These are phyloP conservation scores for Lepus oiostolus DNA, from an alignment of 2,797 vertebrate genomes.

Conservation along the genomic window DNA sequence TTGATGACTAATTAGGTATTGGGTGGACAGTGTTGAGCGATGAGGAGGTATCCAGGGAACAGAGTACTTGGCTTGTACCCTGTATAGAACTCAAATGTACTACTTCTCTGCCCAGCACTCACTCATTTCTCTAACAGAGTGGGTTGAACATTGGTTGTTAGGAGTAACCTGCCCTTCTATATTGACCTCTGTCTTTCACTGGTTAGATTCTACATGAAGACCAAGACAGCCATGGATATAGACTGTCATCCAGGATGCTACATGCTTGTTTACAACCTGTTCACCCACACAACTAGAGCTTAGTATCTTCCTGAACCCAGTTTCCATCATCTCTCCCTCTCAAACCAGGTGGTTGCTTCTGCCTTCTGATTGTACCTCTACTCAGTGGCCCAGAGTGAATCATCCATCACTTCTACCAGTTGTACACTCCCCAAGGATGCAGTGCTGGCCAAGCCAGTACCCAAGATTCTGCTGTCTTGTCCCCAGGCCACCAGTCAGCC, in stretches of 20 bases:
- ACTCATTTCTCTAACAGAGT: background rate
- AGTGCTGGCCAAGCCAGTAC: background rate
- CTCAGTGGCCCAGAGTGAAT: background rate
- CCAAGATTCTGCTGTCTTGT: background rate
- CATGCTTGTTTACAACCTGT: background rate
- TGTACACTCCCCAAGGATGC: background rate
- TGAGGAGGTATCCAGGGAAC: fast-evolving
- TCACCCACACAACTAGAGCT: fast-evolving
- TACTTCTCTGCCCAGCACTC: no score
- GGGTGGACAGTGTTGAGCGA: no score
- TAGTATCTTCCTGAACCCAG: background rate
- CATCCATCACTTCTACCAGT: no score
- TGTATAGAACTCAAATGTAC: fast-evolving
- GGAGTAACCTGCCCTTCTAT: fast-evolving
- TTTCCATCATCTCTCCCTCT: background rate
- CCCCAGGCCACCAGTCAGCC: no score
- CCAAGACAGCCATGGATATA: fast-evolving
- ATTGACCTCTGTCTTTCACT: background rate
- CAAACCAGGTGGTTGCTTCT: background rate
- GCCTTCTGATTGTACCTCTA: background rate
- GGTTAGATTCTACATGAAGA: background rate
- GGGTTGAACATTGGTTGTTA: background rate
- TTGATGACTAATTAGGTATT: background rate
- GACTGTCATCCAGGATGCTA: background rate
- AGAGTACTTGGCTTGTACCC: no score